phyloP scores from a whole-genome alignment of 2,113 vertebrate genomes.

The Stercorarius parasiticus region DNA sequence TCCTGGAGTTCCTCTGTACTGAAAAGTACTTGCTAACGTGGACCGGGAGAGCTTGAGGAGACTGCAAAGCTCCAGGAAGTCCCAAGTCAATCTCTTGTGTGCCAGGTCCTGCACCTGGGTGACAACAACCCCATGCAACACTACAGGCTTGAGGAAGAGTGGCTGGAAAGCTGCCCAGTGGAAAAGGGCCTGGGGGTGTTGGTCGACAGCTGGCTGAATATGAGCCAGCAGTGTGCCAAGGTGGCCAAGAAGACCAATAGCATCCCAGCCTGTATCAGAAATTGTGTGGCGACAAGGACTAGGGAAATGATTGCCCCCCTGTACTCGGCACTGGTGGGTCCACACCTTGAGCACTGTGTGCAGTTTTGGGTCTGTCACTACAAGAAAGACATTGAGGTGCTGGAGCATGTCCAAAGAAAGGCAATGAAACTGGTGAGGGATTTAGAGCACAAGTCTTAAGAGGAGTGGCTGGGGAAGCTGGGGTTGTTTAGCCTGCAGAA shows the following conservation, averaged over 20 bases:
- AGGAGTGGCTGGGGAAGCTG: neutral
- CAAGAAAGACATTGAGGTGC: neutral
- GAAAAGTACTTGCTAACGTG: neutral
- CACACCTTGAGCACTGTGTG: neutral
- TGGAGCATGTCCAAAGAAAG: neutral
- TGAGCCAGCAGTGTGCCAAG: neutral
- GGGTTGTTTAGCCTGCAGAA: neutral
- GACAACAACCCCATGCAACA: neutral
- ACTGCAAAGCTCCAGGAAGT: neutral
- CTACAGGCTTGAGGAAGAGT: neutral
- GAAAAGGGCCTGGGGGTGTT: neutral
- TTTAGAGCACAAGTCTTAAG: neutral
- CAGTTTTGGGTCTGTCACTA: neutral
- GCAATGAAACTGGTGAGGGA: neutral
- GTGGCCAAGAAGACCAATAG: neutral
- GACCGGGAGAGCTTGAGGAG: neutral
- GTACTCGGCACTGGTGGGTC: neutral
- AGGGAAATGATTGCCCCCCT: neutral
- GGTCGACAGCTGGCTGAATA: neutral
- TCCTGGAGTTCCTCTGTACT: neutral
- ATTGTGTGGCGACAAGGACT: neutral
- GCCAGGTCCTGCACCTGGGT: neutral
- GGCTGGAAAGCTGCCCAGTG: neutral
- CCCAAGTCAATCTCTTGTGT: neutral
- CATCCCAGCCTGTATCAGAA: neutral